Conservation (phyloP, 2,888 invertebrate genomes). For the Netelia virgata region DNA sequence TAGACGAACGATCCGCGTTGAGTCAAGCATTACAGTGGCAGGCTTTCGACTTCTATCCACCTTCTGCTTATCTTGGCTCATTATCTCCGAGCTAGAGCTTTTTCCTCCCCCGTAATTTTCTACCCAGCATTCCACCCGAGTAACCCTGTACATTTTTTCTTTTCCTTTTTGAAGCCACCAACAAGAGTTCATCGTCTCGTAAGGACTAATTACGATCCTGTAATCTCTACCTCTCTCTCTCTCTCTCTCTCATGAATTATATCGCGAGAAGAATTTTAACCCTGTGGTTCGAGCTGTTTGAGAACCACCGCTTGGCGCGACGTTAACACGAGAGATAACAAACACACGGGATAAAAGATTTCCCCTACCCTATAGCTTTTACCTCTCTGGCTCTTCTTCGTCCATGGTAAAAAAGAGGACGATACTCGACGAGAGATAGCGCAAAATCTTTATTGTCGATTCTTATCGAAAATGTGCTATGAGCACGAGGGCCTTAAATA, state of each 20-base stretch:
- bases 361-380: neutral
- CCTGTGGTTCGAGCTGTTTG: neutral
- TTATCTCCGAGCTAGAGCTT: constrained; percentile 39
- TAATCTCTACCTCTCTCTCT: neutral
- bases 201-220: neutral
- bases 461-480: constrained; percentile 67
- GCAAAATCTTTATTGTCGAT: constrained; percentile 68
- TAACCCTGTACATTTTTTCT: no score
- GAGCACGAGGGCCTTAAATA: constrained; percentile 66
- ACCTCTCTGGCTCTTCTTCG: neutral
- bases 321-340: constrained; percentile 36
- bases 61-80: constrained; percentile 31
- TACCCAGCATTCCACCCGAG: neutral
- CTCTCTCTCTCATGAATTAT: neutral
- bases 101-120: constrained; percentile 46
- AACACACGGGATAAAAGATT: constrained; percentile 38
- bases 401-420: constrained; percentile 33
- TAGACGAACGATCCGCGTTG: no score
- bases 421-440: constrained; percentile 56
- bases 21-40: constrained; percentile 13
- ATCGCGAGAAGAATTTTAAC: neutral
- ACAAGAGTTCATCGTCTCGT: no score
- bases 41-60: constrained; percentile 30
- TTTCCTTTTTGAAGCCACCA: no score
- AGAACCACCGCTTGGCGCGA: constrained; percentile 52